Conservation (phyloP, 2,113 vertebrate species). For the Cavia aperea region DNA sequence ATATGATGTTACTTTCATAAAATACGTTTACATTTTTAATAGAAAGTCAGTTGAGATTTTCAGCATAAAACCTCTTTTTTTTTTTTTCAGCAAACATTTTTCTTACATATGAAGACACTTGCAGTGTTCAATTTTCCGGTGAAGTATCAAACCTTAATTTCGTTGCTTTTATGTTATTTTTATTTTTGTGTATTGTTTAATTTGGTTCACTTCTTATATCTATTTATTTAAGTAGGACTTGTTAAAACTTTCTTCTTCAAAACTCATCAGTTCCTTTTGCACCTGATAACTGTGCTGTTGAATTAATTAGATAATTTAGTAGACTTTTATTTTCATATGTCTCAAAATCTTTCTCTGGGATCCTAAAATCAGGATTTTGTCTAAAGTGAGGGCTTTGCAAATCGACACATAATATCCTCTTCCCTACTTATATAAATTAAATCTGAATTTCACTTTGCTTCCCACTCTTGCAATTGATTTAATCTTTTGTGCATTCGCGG, state of each 20-base stretch:
- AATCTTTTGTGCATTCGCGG: background rate
- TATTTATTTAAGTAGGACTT: background rate
- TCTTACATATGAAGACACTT: background rate
- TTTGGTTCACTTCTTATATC: background rate
- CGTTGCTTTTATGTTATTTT: background rate
- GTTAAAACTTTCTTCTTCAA: background rate
- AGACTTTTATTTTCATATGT: background rate
- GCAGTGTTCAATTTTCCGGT: background rate
- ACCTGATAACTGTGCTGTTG: background rate
- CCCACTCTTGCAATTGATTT: background rate
- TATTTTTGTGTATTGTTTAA: background rate
- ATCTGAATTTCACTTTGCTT: slow-evolving; percentile 28
- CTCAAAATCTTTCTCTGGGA: background rate
- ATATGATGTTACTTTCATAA: background rate
- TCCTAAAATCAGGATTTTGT: background rate
- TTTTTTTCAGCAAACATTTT: background rate
- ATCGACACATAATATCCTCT: background rate
- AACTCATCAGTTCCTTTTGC: background rate
- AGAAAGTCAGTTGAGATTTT: background rate
- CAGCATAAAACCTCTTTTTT: background rate
- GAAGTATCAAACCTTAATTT: background rate
- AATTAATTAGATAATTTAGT: slow-evolving; percentile 6
- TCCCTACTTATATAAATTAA: background rate
- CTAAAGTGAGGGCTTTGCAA: background rate
- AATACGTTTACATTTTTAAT: background rate